phyloP scores from a whole-genome alignment of 2,797 vertebrate genomes.

The Babyrousa celebensis region DNA sequence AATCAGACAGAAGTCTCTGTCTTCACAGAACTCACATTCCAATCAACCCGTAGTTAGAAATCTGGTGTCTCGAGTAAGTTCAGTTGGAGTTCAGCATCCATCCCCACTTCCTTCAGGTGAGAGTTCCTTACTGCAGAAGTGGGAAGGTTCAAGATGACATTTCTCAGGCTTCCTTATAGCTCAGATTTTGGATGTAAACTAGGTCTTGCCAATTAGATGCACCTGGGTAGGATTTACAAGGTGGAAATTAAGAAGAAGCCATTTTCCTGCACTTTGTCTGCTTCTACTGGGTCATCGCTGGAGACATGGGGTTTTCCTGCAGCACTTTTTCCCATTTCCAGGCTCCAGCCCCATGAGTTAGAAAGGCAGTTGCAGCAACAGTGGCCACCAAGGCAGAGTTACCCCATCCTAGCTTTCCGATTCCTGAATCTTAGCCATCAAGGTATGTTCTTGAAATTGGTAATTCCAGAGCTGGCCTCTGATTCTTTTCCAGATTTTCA shows the following conservation, averaged over 20 bases:
- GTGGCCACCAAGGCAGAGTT: not conserved
- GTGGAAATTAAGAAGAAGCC: not conserved
- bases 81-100: not conserved
- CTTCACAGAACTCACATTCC: not conserved
- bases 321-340: not conserved
- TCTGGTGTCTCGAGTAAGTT: not conserved
- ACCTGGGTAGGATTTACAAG: not conserved
- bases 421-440: not conserved
- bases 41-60: conserved; percentile 10
- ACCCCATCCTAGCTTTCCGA: not conserved
- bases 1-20: not conserved
- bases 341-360: not conserved
- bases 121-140: not conserved
- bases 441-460: not conserved
- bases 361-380: not conserved
- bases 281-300: not conserved
- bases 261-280: not conserved
- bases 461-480: not conserved
- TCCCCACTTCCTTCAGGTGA: not conserved
- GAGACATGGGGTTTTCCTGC: not conserved
- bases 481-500: not conserved
- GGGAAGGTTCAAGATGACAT: not conserved
- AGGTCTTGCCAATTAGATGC: not conserved
- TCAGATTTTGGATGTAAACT: not conserved
- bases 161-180: not conserved